A percentile compares a stretch with the other conserved stretches of the same genome.
Evolutionary conservation across 2,888 invertebrate species (phyloP).

Genomic region (Rhagonycha fulva): DNA sequence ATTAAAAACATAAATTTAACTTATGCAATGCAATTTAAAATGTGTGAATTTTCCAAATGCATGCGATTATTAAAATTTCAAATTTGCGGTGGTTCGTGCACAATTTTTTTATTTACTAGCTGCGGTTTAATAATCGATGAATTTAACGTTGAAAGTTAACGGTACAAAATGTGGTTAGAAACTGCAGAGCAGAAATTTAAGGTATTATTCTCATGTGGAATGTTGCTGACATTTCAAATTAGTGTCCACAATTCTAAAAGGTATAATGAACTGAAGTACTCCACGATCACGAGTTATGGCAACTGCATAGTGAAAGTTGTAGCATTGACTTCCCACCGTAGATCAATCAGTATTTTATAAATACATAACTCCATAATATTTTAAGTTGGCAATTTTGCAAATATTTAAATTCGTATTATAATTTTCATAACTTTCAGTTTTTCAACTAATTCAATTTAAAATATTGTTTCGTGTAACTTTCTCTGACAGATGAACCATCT

Average conservation of each 20-base stretch:
- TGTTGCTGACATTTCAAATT: conserved; percentile 36
- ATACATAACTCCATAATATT: neutral
- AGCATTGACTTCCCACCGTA: neutral
- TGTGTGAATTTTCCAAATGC: neutral
- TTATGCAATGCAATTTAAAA: neutral
- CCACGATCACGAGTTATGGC: conserved; percentile 22
- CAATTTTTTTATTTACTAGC: neutral
- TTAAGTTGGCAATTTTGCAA: neutral
- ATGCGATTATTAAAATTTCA: neutral
- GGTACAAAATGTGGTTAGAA: conserved; percentile 7
- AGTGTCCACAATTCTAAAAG: conserved; percentile 14
- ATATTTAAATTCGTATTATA: neutral
- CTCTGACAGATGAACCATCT: neutral
- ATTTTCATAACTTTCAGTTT: neutral
- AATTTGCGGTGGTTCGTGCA: neutral
- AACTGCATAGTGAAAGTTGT: conserved; percentile 25
- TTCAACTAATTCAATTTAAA: neutral
- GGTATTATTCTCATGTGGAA: conserved; percentile 30
- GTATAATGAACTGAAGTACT: conserved; percentile 23
- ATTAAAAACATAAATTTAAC: neutral
- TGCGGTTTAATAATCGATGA: neutral
- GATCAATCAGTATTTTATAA: neutral
- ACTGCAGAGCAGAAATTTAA: conserved; percentile 9
- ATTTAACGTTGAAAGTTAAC: conserved; percentile 2
- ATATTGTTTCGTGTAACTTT: neutral